These are phyloP conservation scores for Neolamprologus sp. DNA, from an alignment of 2,113 vertebrate species.

Conservation along the genomic window DNA sequence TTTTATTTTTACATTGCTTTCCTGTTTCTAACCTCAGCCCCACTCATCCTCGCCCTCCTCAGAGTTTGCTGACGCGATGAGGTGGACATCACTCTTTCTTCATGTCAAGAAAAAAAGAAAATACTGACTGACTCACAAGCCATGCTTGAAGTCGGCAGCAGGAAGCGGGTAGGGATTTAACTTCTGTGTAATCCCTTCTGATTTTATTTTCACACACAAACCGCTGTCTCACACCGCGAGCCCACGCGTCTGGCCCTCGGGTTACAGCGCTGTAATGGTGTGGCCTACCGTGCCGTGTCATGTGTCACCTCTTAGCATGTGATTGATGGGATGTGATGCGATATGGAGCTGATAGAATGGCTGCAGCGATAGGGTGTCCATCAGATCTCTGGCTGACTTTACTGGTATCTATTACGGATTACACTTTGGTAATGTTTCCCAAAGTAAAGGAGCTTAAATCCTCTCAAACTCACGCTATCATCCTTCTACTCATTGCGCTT, in stretches of 20 bases:
- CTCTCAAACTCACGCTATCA: constrained; percentile 11
- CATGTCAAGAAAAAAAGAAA: neutral
- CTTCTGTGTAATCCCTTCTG: neutral
- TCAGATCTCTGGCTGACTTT: constrained; percentile 9
- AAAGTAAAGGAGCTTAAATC: constrained; percentile 48
- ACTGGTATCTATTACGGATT: constrained; percentile 60
- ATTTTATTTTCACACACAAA: neutral
- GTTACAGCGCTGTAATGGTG: constrained; percentile 4
- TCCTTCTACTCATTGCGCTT: neutral
- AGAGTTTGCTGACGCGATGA: neutral
- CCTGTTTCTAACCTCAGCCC: constrained; percentile 4
- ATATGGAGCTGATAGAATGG: constrained; percentile 23
- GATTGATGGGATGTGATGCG: constrained; percentile 28
- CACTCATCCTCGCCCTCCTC: neutral
- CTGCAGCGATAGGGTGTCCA: constrained; percentile 6
- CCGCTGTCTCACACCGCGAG: neutral
- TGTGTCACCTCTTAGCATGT: constrained; percentile 5
- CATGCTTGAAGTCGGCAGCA: neutral
- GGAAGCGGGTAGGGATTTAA: neutral
- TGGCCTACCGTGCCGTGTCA: neutral
- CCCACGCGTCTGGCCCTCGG: neutral
- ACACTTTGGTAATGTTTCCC: constrained; percentile 46
- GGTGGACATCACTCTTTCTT: neutral
- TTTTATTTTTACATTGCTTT: neutral
- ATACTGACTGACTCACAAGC: neutral